These are phyloP conservation scores for Phanerotoma sp. DNA, from an alignment of 2,888 invertebrate species.

Conservation along the genomic window DNA sequence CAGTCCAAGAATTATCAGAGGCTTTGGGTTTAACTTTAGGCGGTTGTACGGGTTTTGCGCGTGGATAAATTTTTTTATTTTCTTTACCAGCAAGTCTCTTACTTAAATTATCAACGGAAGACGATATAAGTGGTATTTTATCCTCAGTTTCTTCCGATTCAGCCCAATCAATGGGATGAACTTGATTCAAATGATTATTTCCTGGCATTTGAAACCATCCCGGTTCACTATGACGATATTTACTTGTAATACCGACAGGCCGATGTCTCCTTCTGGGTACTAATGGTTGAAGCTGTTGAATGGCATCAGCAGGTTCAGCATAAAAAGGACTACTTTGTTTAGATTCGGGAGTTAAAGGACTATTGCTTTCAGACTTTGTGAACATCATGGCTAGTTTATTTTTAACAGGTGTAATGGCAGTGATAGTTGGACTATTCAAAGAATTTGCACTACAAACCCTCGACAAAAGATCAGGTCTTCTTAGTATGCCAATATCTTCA, in stretches of 20 bases:
- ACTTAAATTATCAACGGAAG: constrained; percentile 69
- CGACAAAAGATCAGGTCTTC: constrained; percentile 52
- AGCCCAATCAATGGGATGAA: constrained; percentile 54
- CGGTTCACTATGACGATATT: constrained; percentile 54
- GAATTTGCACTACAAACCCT: constrained; percentile 58
- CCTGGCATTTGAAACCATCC: constrained; percentile 50
- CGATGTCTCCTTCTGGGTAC: constrained; percentile 45
- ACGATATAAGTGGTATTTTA: constrained; percentile 61
- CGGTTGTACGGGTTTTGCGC: constrained; percentile 72
- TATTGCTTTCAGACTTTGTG: constrained; percentile 51
- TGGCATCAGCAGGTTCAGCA: constrained; percentile 85
- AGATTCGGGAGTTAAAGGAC: constrained; percentile 51
- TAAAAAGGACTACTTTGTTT: constrained; percentile 86
- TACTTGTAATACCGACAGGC: constrained; percentile 47
- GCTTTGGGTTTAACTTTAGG: constrained; percentile 62
- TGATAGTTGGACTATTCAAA: constrained; percentile 62
- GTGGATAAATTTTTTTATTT: constrained; percentile 59
- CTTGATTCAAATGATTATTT: constrained; percentile 41
- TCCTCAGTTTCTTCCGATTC: constrained; percentile 52
- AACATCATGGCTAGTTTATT: constrained; percentile 50
- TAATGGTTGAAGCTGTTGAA: constrained; percentile 60
- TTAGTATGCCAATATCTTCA: constrained; percentile 48
- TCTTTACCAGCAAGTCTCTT: constrained; percentile 53
- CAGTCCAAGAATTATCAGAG: constrained; percentile 69
- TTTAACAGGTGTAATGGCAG: constrained; percentile 49